Percentiles rank a stretch among this genome's conserved stretches.
Conservation (phyloP, 2,113 vertebrate genomes). For the Sylvia atricapilla region DNA sequence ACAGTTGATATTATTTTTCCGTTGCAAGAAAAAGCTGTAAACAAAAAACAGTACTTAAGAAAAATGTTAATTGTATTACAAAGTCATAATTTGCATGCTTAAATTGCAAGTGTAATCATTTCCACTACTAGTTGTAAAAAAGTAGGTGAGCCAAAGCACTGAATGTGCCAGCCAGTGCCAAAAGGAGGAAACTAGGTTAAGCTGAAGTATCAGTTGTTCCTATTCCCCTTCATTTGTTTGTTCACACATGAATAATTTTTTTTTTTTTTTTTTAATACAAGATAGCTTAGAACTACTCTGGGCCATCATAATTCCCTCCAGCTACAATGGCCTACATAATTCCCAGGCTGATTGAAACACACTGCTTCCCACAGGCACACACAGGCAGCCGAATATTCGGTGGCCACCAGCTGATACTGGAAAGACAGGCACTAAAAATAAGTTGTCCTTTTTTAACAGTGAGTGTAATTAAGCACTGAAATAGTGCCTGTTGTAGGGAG, state of each 20-base stretch:
- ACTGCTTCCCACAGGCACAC: not conserved
- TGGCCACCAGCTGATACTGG: not conserved
- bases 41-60: not conserved
- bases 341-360: not conserved
- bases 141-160: not conserved
- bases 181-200: not conserved
- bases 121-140: not conserved
- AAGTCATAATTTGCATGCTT: not conserved
- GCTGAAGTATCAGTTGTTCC: not conserved
- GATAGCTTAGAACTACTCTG: not conserved
- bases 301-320: not conserved
- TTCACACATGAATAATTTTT: not conserved
- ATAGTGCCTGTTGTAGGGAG: not conserved
- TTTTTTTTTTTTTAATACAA: not conserved
- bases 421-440: not conserved
- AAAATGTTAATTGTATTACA: not conserved
- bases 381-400: not conserved
- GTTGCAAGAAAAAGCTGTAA: not conserved
- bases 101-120: not conserved
- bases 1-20: not conserved
- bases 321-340: not conserved
- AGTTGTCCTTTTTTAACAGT: not conserved
- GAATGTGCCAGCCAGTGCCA: not conserved
- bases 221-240: not conserved
- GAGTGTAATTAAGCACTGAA: constrained; percentile 2